Percentiles rank a stretch among this genome's conserved stretches.
Evolutionary conservation across 2,797 vertebrate genomes (phyloP).

Genomic region (Smutsia temminckii): DNA sequence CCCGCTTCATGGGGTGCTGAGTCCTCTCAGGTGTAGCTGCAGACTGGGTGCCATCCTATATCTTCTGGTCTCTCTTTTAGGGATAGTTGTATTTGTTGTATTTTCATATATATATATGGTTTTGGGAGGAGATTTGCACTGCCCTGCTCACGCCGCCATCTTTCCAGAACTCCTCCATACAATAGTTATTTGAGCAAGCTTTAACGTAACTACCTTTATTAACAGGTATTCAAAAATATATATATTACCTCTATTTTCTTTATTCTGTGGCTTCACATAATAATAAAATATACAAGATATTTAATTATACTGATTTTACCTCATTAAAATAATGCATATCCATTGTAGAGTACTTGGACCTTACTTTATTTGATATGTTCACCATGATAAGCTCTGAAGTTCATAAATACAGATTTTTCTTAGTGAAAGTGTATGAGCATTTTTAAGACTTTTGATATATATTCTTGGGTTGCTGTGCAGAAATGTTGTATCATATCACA

Average conservation of each 20-base stretch:
- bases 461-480: background rate
- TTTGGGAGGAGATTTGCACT: too few relatives aligned
- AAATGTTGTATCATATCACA: background rate
- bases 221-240: background rate
- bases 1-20: too few relatives aligned
- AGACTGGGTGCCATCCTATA: too few relatives aligned
- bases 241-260: background rate
- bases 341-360: background rate
- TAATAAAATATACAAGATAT: background rate
- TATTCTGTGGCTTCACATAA: background rate
- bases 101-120: too few relatives aligned
- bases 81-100: too few relatives aligned
- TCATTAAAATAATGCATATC: background rate
- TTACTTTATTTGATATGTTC: background rate
- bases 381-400: background rate
- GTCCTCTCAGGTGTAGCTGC: too few relatives aligned
- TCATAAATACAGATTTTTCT: background rate
- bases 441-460: background rate
- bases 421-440: background rate
- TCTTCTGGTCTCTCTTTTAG: too few relatives aligned
- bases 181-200: background rate
- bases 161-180: background rate
- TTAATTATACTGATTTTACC: background rate
- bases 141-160: too few relatives aligned
- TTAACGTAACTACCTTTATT: background rate